Conservation (phyloP, 2,113 vertebrate genomes). For the Xenopus laevis region DNA sequence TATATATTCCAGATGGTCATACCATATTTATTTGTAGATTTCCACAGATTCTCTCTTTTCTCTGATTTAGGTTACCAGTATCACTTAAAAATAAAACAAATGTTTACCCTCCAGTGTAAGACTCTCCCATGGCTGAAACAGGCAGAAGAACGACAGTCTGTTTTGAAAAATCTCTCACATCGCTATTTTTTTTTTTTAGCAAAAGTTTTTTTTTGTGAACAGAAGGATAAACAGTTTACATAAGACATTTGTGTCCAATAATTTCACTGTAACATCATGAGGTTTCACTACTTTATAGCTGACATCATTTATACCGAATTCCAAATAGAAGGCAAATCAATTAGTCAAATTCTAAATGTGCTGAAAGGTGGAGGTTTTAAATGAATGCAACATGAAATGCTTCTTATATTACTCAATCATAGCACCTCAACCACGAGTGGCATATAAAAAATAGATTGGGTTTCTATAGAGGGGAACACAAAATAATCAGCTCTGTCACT, state of each 20-base stretch:
- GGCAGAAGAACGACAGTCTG: conserved; percentile 27
- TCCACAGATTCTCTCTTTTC: conserved; percentile 48
- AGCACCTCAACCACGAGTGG: conserved; percentile 38
- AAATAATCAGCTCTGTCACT: conserved; percentile 42
- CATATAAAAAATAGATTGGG: conserved; percentile 39
- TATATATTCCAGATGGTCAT: conserved; percentile 75
- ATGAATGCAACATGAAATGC: conserved; percentile 31
- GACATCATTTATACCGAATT: not conserved
- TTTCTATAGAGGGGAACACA: conserved; percentile 30
- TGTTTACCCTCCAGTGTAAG: conserved; percentile 56
- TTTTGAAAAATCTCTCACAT: conserved; percentile 29
- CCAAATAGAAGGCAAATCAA: not conserved
- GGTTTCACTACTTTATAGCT: not conserved
- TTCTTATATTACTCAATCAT: conserved; percentile 30
- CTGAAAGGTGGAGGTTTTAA: conserved; percentile 14
- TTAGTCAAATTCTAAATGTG: not conserved
- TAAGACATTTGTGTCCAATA: conserved; percentile 7
- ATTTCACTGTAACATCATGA: not conserved
- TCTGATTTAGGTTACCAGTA: conserved; percentile 61
- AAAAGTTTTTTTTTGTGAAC: not conserved
- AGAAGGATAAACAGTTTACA: not conserved
- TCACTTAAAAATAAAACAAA: conserved; percentile 59
- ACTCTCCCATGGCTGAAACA: conserved; percentile 18
- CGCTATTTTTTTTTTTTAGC: not conserved
- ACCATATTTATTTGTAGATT: conserved; percentile 60